Percentiles rank a stretch among this genome's conserved stretches.
These are phyloP conservation scores for Rhagium mordax DNA, from an alignment of 2,888 invertebrate genomes.

Conservation along the genomic window DNA sequence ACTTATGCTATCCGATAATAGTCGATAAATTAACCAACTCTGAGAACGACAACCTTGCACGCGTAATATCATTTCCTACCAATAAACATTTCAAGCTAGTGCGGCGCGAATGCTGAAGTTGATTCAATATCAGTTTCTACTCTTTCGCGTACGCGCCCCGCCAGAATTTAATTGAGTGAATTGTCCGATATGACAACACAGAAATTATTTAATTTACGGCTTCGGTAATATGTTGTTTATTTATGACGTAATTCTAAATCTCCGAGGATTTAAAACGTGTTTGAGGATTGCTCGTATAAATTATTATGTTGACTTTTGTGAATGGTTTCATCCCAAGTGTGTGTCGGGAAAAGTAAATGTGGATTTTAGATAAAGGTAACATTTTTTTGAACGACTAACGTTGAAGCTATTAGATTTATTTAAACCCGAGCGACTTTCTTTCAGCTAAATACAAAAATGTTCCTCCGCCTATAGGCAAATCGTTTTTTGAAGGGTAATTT, in stretches of 20 bases:
- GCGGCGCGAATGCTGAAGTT: background rate
- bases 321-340: background rate
- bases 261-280: background rate
- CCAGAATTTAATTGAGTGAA: background rate
- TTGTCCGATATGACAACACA: background rate
- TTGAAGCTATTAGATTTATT: too few species aligned
- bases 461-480: too few species aligned
- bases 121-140: constrained; percentile 15
- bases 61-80: constrained; percentile 13
- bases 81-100: constrained; percentile 12
- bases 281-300: background rate
- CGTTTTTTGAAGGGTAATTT: too few species aligned
- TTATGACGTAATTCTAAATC: background rate
- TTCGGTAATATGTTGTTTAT: background rate
- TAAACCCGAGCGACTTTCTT: too few species aligned
- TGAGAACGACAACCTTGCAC: constrained; percentile 16
- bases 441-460: too few species aligned
- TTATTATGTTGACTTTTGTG: background rate
- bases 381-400: background rate
- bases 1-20: background rate
- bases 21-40: constrained; percentile 9
- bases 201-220: constrained; percentile 5
- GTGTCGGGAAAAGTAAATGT: background rate
- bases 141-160: background rate
- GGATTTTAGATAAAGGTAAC: background rate